Evolutionary conservation across 2,113 vertebrate genomes (phyloP), one percentile per base, ranked within the genome.

Genomic region (Chroicocephalus ridibundus): DNA sequence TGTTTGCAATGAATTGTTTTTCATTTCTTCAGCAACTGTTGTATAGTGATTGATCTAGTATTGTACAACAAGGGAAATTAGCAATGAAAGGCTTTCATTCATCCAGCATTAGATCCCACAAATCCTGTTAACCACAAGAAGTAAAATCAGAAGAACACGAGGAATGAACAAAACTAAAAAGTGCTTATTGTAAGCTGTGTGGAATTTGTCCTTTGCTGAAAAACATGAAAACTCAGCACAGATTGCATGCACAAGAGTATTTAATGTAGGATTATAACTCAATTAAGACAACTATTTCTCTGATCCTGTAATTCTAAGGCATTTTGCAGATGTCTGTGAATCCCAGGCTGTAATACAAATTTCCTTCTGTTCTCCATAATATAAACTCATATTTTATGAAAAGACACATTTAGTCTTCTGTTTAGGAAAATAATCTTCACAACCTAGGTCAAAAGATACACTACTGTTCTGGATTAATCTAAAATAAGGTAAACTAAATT

Each of bases 181-280:
- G 27, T 75, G 36, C n/a, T 69, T 90, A 52, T 47, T 64, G 29
- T 52, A 93, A 93, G 40, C 46, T 69, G 8, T 47, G 44, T 5
- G 29, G 49, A 89, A 92, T 89, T 84, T 88, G 82, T 54, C n/a
- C 85, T 93, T 89, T 91, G 36, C 66, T 70, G 40, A 77, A 95
- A 82, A 93, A 69, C 36, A 94, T 14, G 44, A 91, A 90, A 94
- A 82, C 40, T 54, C 81, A 54, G 62, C 36, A 74, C 38, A 89
- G 38, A 83, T 1, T 86, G 46, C 68, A 75, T 0, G 1, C 64
- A 92, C 36, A 15, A 60, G 64, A 69, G 27, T 82, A 76, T 86
- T 91, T 92, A 93, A 88, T 57, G 46, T 77, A 91, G 71, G 74
- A 96, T 94, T 96, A 82, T 76, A 97, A 96, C 32, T 94, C 91